These are phyloP conservation scores for Zingel zingel DNA, from an alignment of 2,113 vertebrate species.

Conservation along the genomic window DNA sequence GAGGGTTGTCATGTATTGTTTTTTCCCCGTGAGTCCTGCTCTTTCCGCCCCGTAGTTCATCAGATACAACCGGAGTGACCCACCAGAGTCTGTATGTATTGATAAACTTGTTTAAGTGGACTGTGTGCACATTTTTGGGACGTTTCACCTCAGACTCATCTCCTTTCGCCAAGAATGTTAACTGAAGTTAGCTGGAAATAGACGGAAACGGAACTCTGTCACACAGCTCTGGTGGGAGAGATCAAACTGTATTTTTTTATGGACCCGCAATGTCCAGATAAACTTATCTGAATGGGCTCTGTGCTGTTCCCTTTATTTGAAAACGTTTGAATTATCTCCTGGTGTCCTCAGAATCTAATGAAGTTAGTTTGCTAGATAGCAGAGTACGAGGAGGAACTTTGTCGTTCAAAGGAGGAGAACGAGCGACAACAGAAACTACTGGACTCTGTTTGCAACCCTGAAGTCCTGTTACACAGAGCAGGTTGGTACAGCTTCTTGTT, in stretches of 20 bases:
- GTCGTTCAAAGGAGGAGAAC: neutral
- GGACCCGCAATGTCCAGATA: neutral
- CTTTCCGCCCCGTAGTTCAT: no score
- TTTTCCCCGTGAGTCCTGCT: neutral
- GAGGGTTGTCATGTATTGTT: no score
- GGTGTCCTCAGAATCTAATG: neutral
- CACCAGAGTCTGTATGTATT: neutral
- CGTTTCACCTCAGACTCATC: neutral
- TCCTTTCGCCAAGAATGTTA: neutral
- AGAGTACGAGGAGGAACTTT: constrained; percentile 38
- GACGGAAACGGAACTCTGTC: neutral
- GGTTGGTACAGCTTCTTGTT: neutral
- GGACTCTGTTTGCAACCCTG: neutral
- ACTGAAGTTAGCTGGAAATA: neutral
- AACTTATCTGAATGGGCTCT: neutral
- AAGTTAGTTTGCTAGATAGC: neutral
- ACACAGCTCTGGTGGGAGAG: neutral
- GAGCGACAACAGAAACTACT: neutral
- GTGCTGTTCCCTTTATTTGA: no score
- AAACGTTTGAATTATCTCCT: neutral
- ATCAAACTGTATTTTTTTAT: neutral
- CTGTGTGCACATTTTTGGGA: neutral
- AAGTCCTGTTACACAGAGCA: neutral
- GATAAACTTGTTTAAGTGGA: neutral
- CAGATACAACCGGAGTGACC: no score